Evolutionary conservation across 1,140 invertebrate genomes (phyloP).

Genomic region (Pollicipes pollicipes): DNA sequence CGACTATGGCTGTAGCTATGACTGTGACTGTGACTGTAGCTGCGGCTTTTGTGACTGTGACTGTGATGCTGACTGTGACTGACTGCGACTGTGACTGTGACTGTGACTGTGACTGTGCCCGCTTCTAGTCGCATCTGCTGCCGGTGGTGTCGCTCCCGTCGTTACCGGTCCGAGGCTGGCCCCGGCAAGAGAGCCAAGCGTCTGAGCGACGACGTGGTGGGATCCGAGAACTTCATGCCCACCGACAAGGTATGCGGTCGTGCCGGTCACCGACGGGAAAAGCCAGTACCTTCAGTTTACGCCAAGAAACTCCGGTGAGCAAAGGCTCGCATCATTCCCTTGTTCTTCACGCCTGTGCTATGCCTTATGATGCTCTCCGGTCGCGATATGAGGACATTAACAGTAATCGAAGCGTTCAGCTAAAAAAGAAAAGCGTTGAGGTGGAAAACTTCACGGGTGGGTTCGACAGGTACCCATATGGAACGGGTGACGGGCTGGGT

Average conservation of each 20-base stretch:
- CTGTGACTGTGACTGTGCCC: neutral
- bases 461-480: too few species aligned
- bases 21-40: neutral
- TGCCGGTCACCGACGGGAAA: too few species aligned
- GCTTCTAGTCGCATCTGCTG: slow-evolving; percentile 18
- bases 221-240: slow-evolving; percentile 23
- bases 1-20: neutral
- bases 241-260: slow-evolving; percentile 21
- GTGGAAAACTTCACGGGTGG: too few species aligned
- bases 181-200: slow-evolving; percentile 10
- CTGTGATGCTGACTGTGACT: neutral
- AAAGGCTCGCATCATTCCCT: too few species aligned
- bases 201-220: slow-evolving; percentile 20
- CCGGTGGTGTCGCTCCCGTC: slow-evolving; percentile 20
- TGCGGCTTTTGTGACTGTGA: neutral
- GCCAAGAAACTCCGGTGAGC: too few species aligned
- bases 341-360: too few species aligned
- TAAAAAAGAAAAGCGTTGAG: too few species aligned
- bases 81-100: neutral
- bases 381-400: too few species aligned
- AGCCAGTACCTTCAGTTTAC: too few species aligned
- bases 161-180: slow-evolving; percentile 15
- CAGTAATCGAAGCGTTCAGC: too few species aligned
- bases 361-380: too few species aligned
- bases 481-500: too few species aligned